Base-by-base conservation (phyloP, 2,113 vertebrate genomes). In the Polyodon spathula region DNA sequence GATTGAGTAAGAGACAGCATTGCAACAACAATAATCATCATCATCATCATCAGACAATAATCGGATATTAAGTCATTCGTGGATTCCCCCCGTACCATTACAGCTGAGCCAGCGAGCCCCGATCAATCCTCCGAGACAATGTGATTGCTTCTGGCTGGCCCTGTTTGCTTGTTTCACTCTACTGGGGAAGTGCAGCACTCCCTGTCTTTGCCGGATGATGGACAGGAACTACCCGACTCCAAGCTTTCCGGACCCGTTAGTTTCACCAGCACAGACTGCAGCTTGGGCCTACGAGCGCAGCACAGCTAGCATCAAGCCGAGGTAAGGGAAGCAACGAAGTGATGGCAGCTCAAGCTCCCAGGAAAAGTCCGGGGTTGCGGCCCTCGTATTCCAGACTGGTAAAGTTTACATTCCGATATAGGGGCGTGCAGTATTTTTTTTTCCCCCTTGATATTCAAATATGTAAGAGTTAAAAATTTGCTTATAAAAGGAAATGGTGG, bases 271-370 rank as follows among this genome's bases (percentile, higher is more conserved):
- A 75, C 86, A 90, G 70, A 76, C 77, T 84, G 85, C 83, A 68
- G 89, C 86, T 74, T 96, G 93, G 92, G 92, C 93, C 90, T 94
- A 93, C 87, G 92, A 92, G 62, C 87, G 88, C 75, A 78, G 75
- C 75, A 68, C 82, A 14, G 79, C 78, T 53, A 83, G 75, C 81
- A 81, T 88, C 72, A 92, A 93, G 77, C 86, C 90, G 75, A 95
- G 93, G 93, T 91, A 90, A 84, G 76, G 69, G 71, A 77, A 78
- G 76, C 76, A 70, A 68, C 65, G 70, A 79, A 70, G 77, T 63
- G 17, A n/a, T n/a, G 77, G 77, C 71, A 78, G 77, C 75, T 84
- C 69, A 73, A 66, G 79, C 80, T 76, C 73, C 72, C 52, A 70
- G 80, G 77, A 76, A 86, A 88, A 90, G 77, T 54, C 84, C 88